Evolutionary conservation across 2,797 vertebrate genomes (phyloP).

Genomic region (Coranthus polyacanthus): DNA sequence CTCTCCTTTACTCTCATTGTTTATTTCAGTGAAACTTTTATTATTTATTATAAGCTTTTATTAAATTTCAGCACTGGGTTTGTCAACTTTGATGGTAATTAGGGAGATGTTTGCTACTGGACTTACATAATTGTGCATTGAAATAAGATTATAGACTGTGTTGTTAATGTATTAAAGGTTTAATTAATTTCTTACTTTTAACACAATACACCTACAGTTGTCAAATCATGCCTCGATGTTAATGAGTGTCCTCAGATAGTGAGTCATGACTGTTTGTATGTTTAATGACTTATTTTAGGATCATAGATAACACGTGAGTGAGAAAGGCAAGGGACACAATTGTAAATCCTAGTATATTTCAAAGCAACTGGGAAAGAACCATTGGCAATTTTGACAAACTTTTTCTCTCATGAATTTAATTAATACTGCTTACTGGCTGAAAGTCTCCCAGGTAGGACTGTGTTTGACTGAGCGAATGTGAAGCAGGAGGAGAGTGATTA

Average conservation of each 20-base stretch:
- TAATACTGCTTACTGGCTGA: neutral
- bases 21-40: conserved; percentile 23
- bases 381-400: conserved; percentile 32
- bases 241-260: conserved; percentile 11
- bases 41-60: neutral
- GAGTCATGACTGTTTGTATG: conserved; percentile 1
- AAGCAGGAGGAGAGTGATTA: conserved; percentile 28
- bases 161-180: no score
- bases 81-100: neutral
- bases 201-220: no score
- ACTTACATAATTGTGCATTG: no score
- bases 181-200: no score
- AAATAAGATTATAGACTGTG: no score
- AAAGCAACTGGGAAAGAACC: conserved; percentile 5
- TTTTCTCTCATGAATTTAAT: conserved; percentile 22
- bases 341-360: conserved; percentile 44
- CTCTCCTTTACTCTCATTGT: neutral
- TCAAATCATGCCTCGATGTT: conserved; percentile 7
- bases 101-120: no score
- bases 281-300: conserved; percentile 37
- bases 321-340: conserved; percentile 29
- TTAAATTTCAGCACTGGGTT: neutral
- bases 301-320: conserved; percentile 54
- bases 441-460: conserved; percentile 14
- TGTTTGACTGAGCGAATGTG: conserved; percentile 31